Percentiles rank a stretch among this genome's conserved stretches.
Conservation (phyloP, 2,113 vertebrate genomes). For the Pelecanus crispus region DNA sequence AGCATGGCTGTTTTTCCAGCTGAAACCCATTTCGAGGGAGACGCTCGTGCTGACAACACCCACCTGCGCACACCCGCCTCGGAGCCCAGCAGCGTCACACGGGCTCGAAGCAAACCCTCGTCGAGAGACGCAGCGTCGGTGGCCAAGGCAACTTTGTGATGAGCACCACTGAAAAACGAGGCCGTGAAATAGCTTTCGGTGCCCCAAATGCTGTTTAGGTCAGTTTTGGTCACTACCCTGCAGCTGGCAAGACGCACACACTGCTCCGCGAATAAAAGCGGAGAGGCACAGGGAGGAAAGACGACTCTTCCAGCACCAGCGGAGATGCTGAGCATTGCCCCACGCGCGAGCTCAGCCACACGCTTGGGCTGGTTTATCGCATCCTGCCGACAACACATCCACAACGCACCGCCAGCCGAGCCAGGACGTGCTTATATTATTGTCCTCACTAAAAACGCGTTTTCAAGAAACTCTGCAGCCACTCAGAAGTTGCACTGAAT, state of each 20-base stretch:
- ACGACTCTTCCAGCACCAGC: no score
- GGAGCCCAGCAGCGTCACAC: neutral
- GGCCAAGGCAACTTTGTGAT: accelerated
- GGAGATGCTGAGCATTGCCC: neutral
- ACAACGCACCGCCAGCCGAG: accelerated
- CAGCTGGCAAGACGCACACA: accelerated
- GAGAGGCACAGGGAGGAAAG: neutral
- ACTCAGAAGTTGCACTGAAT: neutral
- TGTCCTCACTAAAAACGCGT: neutral
- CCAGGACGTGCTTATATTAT: accelerated
- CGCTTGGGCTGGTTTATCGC: accelerated
- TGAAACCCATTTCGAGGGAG: neutral
- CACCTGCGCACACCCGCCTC: accelerated
- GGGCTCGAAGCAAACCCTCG: accelerated
- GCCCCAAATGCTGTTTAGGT: neutral
- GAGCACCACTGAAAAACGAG: neutral
- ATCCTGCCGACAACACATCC: neutral
- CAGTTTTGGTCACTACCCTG: neutral
- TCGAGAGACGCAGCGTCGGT: accelerated
- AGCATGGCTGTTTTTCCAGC: neutral
- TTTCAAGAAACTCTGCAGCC: neutral
- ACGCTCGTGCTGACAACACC: accelerated
- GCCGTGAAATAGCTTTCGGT: neutral
- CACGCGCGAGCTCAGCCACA: accelerated
- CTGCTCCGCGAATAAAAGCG: accelerated